Percentiles rank a stretch among this genome's conserved stretches.
Evolutionary conservation across 2,888 invertebrate genomes (phyloP).

Genomic region (Xiphydria camelus): DNA sequence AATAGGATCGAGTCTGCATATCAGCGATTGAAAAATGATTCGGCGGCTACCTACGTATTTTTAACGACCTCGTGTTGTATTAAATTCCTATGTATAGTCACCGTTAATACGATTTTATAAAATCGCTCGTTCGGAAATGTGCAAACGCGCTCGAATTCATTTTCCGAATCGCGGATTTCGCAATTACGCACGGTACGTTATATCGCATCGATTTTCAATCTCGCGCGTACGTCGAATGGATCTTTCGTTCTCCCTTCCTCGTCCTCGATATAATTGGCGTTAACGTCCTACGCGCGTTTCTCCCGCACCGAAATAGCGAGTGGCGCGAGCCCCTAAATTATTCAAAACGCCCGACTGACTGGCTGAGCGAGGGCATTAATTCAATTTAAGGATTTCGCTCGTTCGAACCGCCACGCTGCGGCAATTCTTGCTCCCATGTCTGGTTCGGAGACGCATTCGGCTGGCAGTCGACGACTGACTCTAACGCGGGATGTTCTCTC

Average conservation of each 20-base stretch:
- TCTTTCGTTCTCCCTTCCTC: conserved; percentile 18
- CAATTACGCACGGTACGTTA: too few relatives aligned
- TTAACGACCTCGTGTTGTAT: too few relatives aligned
- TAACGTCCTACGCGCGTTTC: conserved; percentile 17
- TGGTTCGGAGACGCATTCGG: too few relatives aligned
- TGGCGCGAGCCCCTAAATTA: conserved; percentile 22
- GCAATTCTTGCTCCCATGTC: background rate
- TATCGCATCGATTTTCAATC: conserved; percentile 11
- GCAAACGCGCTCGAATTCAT: too few relatives aligned
- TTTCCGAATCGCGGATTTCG: too few relatives aligned
- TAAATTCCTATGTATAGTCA: too few relatives aligned
- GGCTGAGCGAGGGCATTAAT: conserved; percentile 20
- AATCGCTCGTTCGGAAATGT: too few relatives aligned
- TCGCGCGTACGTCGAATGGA: conserved; percentile 17
- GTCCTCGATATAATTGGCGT: conserved; percentile 28
- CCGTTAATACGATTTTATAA: too few relatives aligned
- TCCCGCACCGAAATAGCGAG: conserved; percentile 10
- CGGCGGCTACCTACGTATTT: too few relatives aligned
- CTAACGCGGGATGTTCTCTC: background rate
- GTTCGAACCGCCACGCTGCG: conserved; percentile 11
- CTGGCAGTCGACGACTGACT: background rate
- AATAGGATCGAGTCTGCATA: too few relatives aligned
- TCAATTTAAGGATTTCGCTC: conserved; percentile 21
- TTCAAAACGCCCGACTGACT: conserved; percentile 25
- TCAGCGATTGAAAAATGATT: too few relatives aligned